Conservation (phyloP, 1,140 invertebrate species). For the Zaprionus nigranus region DNA sequence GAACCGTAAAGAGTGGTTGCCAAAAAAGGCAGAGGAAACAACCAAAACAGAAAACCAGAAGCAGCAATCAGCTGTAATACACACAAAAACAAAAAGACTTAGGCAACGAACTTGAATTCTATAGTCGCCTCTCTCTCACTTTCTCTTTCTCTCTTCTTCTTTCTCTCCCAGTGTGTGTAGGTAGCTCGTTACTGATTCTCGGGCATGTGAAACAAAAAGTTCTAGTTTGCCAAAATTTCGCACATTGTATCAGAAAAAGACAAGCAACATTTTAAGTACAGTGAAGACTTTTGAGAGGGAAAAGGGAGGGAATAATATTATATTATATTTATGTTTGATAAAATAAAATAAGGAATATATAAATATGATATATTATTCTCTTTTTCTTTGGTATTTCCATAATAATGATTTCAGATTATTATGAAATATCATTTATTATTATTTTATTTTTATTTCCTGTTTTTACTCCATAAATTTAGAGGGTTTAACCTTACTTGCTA, state of each 20-base stretch:
- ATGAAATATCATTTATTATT: too few species aligned
- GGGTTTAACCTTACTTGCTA: too few species aligned
- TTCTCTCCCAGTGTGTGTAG: not conserved
- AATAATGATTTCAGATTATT: not conserved
- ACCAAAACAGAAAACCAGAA: not conserved
- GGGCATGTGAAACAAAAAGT: constrained; percentile 29
- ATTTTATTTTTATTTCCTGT: too few species aligned
- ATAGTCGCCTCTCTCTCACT: not conserved
- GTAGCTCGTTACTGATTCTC: constrained; percentile 1
- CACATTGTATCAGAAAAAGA: not conserved
- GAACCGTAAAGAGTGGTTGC: constrained; percentile 53
- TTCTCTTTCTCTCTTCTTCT: not conserved
- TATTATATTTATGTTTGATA: too few species aligned
- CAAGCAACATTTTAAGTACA: not conserved
- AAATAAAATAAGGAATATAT: too few species aligned
- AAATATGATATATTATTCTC: too few species aligned
- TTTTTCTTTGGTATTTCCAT: too few species aligned
- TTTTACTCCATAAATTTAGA: too few species aligned
- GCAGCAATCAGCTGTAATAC: constrained; percentile 34
- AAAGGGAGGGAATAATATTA: not conserved
- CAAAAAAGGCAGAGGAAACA: constrained; percentile 10
- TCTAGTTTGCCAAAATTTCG: constrained; percentile 24
- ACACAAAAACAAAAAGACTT: constrained; percentile 69
- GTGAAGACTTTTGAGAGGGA: not conserved
- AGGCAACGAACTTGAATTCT: constrained; percentile 66